phyloP scores from a whole-genome alignment of 2,888 invertebrate species.

The Antheraea assamensis region DNA sequence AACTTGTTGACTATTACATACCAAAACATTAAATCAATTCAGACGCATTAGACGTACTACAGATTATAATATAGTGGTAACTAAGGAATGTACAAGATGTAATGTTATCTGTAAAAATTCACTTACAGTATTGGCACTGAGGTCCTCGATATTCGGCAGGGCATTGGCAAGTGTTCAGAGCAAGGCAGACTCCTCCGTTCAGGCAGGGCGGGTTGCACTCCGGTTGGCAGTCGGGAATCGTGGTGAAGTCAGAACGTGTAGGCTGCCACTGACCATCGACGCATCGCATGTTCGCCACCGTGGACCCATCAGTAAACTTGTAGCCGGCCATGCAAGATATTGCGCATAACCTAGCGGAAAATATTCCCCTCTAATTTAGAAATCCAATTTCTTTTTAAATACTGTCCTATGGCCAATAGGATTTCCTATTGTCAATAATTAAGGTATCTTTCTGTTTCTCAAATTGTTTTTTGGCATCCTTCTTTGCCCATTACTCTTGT shows the following conservation, averaged over 20 bases:
- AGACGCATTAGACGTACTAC: too few species aligned
- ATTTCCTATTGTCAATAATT: not conserved
- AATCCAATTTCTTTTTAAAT: not conserved
- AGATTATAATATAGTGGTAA: not conserved
- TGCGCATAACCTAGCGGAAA: constrained; percentile 82
- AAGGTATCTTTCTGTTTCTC: not conserved
- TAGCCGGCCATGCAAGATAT: constrained; percentile 85
- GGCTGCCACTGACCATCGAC: constrained; percentile 87
- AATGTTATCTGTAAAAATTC: not conserved
- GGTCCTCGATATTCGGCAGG: constrained; percentile 86
- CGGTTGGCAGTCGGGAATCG: constrained; percentile 88
- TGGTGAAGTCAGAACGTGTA: constrained; percentile 81
- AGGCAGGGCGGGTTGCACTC: constrained; percentile 85
- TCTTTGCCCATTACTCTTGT: not conserved
- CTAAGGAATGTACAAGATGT: not conserved
- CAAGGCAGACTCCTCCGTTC: constrained; percentile 91
- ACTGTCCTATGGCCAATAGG: not conserved
- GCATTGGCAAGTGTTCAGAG: constrained; percentile 90
- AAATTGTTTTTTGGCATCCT: not conserved
- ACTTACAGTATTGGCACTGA: constrained; percentile 85
- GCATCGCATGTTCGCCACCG: constrained; percentile 86
- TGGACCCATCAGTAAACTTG: constrained; percentile 87
- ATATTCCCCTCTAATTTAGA: not conserved
- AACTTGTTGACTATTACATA: too few species aligned
- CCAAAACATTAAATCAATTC: too few species aligned